Base-by-base conservation (phyloP, 2,797 vertebrate genomes). In the Muscicapa comitata region DNA sequence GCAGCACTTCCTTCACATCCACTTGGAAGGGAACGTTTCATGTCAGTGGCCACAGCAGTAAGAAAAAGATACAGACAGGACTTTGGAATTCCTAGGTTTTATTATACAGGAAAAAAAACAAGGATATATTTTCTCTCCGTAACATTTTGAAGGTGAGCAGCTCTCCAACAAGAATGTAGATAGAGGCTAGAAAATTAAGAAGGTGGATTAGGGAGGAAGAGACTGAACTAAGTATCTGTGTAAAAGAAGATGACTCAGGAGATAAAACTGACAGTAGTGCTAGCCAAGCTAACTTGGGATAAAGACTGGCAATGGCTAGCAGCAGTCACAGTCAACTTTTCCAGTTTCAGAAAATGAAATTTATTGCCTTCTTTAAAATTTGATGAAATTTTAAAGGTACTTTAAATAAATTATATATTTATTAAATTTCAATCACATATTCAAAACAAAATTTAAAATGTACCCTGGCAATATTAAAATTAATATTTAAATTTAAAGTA, bases 11-110 rank as follows among this genome's bases (percentile, higher is more conserved):
- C 18, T 86, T 82, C 63, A 80, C 17, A 24, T 6, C 23, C 0
- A 0, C 0, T 1, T 33, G 28, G 55, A 45, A 50, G 10, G 9
- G 17, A 58, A 38, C 5, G 0, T 31, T 88, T 67, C 17, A 21
- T 11, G 11, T 21, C 62, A 58, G 47, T 53, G 17, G 12, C 8
- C 21, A 40, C 8, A 57, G 21, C 37, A 68, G 11, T 37, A 67
- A 72, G 18, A 68, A 85, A 80, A 65, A 62, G 9, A 31, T 63
- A 28, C 6, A 71, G 40, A 16, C 8, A 81, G 26, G 24, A 59
- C 12, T 26, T 86, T 17, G 28, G 3, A 8, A 15, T 53, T 68
- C 19, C 15, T 62, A 70, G 7, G 12, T 28, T 89, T 67, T 50
- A 31, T 40, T 90, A 15, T 57, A 11, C 3, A 29, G 33, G 51